These are phyloP conservation scores for Bergia sp. DNA, from an alignment of 92 coral and sea anemone species.

Conservation along the genomic window DNA sequence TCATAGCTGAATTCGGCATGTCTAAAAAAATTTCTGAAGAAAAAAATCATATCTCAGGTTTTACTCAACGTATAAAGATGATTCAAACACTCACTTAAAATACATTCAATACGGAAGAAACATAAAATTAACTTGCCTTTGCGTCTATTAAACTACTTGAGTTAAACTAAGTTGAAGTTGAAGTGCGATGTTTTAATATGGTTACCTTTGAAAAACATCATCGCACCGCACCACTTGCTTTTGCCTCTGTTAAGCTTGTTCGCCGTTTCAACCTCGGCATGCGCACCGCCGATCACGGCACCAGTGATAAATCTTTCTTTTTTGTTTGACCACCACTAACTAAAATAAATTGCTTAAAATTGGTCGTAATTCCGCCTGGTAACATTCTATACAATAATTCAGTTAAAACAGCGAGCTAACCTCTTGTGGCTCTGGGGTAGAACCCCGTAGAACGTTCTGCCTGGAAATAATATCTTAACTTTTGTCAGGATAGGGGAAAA, in stretches of 20 bases:
- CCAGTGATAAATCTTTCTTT: slow-evolving; percentile 1
- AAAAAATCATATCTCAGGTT: background rate
- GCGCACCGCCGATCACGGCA: slow-evolving; percentile 4
- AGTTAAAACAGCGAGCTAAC: slow-evolving; percentile 8
- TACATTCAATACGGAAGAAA: background rate
- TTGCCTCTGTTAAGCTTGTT: slow-evolving; percentile 14
- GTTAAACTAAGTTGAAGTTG: slow-evolving; percentile 13
- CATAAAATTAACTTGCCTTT: background rate
- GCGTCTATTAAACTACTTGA: background rate
- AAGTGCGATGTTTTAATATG: background rate
- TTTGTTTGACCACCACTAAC: background rate
- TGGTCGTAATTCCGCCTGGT: slow-evolving; percentile 16
- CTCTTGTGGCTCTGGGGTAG: slow-evolving; percentile 5
- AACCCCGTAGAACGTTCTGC: slow-evolving; percentile 17
- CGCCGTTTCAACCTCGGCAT: slow-evolving; percentile 11
- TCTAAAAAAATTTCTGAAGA: background rate
- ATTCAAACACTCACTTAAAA: slow-evolving; percentile 1
- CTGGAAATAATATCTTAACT: slow-evolving; percentile 15
- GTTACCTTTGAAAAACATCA: background rate
- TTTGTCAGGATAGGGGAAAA: slow-evolving; percentile 5
- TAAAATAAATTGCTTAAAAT: slow-evolving; percentile 9
- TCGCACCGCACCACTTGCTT: background rate
- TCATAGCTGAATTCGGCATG: no score
- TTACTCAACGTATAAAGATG: background rate
- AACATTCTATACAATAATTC: background rate